A percentile compares a stretch with the other conserved stretches of the same genome.
Conservation (phyloP, 2,113 vertebrate genomes). For the Glaucomys volans region DNA sequence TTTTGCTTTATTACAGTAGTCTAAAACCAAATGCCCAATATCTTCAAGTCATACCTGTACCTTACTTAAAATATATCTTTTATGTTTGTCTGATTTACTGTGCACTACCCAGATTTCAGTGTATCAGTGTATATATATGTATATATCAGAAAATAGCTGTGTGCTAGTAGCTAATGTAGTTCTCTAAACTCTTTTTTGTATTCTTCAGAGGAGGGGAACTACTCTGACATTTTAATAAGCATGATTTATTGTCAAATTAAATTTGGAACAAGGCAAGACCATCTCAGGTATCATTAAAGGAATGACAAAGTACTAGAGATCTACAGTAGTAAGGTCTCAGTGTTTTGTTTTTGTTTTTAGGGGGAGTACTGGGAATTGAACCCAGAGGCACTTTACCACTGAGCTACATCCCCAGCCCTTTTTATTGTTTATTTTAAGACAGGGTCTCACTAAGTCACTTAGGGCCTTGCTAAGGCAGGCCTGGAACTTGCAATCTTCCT, state of each 20-base stretch:
- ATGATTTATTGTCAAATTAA: background rate
- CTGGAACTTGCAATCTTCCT: too few species aligned
- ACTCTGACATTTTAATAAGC: background rate
- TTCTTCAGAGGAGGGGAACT: background rate
- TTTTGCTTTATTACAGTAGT: background rate
- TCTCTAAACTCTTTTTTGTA: background rate
- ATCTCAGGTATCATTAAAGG: background rate
- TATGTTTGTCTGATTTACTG: constrained; percentile 15
- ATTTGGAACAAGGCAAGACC: background rate
- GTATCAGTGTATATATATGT: background rate
- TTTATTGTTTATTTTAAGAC: too few species aligned
- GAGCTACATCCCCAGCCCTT: too few species aligned
- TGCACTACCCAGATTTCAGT: background rate
- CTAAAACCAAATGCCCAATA: background rate
- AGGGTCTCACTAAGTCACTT: too few species aligned
- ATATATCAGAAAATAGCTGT: background rate
- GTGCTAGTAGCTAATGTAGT: background rate
- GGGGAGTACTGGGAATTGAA: too few species aligned
- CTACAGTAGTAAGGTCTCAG: too few species aligned
- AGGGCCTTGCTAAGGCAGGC: too few species aligned
- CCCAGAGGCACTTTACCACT: too few species aligned
- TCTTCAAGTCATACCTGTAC: background rate
- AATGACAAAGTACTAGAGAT: background rate
- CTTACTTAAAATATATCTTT: background rate
- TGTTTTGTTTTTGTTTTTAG: too few species aligned